Percentiles rank a stretch among this genome's conserved stretches.
phyloP scores from a whole-genome alignment of 1,140 invertebrate species.

The Anoplophora glabripennis region DNA sequence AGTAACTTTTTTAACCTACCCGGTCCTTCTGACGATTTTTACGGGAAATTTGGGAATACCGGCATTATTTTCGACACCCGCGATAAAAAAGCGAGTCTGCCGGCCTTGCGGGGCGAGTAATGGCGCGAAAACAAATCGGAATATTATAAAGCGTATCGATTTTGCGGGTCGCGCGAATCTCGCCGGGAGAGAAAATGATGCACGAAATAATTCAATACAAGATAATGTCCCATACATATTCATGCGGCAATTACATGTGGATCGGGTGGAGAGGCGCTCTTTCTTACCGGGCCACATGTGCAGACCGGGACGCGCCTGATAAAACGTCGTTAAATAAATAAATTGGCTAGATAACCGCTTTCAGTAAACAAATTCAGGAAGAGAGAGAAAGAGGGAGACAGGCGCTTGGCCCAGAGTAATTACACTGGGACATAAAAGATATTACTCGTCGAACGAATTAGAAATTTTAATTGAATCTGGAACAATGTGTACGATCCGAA shows the following conservation, averaged over 20 bases:
- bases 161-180: no score
- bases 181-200: constrained; percentile 24
- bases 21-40: no score
- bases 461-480: constrained; percentile 39
- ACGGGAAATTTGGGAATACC: no score
- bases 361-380: constrained; percentile 28
- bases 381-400: no score
- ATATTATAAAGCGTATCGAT: no score
- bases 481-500: constrained; percentile 24
- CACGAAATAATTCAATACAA: constrained; percentile 40
- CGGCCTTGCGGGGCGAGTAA: no score
- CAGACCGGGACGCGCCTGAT: constrained; percentile 3
- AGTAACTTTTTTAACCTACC: no score
- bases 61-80: no score
- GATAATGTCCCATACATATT: constrained; percentile 44
- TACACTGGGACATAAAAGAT: constrained; percentile 26
- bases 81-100: no score
- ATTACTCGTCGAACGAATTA: constrained; percentile 34
- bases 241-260: constrained; percentile 41
- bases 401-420: constrained; percentile 17
- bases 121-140: no score
- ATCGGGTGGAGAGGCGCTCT: constrained; percentile 11
- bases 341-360: constrained; percentile 21
- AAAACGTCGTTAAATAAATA: constrained; percentile 10
- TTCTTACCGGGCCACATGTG: constrained; percentile 20